Percentiles rank a stretch among this genome's conserved stretches.
phyloP scores from a whole-genome alignment of 92 coral and sea anemone genomes.

The Phymanthus crucifer region DNA sequence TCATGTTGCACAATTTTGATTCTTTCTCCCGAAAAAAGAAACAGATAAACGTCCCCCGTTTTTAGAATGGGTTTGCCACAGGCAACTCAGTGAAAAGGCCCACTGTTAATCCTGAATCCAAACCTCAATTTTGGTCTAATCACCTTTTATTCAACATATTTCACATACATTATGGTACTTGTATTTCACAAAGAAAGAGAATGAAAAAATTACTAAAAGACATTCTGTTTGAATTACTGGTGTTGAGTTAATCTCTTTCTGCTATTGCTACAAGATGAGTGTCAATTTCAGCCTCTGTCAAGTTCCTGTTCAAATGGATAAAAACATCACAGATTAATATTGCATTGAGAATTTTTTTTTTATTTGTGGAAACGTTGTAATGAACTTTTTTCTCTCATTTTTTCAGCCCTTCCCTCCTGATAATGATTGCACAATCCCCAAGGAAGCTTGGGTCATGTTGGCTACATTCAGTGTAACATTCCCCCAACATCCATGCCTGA shows the following conservation, averaged over 20 bases:
- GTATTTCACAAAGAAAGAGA: not conserved
- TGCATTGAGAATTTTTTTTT: not conserved
- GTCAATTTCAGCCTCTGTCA: slow-evolving; percentile 95
- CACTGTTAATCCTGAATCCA: no score
- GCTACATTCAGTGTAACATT: no score
- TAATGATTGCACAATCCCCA: not conserved
- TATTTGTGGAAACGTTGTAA: no score
- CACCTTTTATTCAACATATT: not conserved
- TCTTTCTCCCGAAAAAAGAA: no score
- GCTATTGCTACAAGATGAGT: slow-evolving; percentile 96
- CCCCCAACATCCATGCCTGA: no score
- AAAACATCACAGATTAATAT: not conserved
- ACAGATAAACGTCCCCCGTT: no score
- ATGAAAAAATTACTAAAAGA: slow-evolving; percentile 1
- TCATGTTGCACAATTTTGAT: no score
- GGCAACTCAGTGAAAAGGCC: no score
- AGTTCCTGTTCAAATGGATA: slow-evolving; percentile 52
- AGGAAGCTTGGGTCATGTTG: not conserved
- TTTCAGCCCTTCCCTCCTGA: no score
- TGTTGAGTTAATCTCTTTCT: slow-evolving; percentile 71
- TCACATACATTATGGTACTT: not conserved
- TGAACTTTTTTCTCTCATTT: not conserved
- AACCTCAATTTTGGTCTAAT: not conserved
- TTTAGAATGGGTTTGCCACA: no score
- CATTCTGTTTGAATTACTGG: not conserved